Evolutionary conservation across 2,888 invertebrate species (phyloP), one percentile per base, ranked within the genome.

Genomic region (Drosophila leonis): DNA sequence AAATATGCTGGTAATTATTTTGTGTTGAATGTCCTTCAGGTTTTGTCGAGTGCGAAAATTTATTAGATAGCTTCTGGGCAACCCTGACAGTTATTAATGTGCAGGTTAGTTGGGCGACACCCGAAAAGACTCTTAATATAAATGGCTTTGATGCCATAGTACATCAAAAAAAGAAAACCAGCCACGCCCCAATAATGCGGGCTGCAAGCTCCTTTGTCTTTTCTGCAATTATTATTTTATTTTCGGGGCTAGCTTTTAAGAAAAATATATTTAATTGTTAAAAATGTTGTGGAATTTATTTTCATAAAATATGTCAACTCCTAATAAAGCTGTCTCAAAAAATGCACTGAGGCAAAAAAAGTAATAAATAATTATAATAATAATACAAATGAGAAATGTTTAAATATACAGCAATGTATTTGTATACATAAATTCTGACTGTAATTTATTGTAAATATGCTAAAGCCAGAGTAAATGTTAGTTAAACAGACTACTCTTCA

Each of bases 1-100:
- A 90, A 90, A 86, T 86, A 86, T 90, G 85, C 83, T 88, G 88
- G 85, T 90, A 86, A 86, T 86, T 86, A 86, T 86, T 90, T 90
- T 84, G 90, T 84, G 90, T 82, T 90, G 75, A 79, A 84, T 87
- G 88, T 84, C 88, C 74, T 72, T 66, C 69, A 82, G 88, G 88
- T 83, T 87, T 89, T 76, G 78, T 56, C 48, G 61, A 55, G 68
- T 72, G 49, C 42, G 55, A 62, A 69, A 82, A 84, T 84, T 84
- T 84, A 84, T 84, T 86, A 75, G 68, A 65, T 70, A 65, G 70
- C 66, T 73, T 78, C 56, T 66, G 33, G 39, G 55, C 57, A 60
- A 71, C 59, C 65, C 44, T 74, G 79, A 76, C 68, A 61, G 72
- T 72, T 77, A 84, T 84, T 75, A 89, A 88, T 90, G 82, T 75